These are phyloP conservation scores for Orchesella flavescens DNA, from an alignment of 2,888 invertebrate species.

Conservation along the genomic window DNA sequence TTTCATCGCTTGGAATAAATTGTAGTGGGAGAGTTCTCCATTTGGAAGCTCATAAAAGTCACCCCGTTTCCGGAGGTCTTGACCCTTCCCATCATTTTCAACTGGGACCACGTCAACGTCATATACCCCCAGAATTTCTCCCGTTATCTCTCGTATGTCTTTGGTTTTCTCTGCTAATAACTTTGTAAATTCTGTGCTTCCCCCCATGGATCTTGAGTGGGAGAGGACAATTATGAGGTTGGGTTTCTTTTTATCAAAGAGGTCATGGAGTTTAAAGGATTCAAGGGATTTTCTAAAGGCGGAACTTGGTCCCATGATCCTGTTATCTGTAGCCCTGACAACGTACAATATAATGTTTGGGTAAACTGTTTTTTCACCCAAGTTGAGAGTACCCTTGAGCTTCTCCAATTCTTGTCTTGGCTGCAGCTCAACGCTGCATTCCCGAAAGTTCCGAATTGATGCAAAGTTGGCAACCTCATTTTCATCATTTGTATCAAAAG, in stretches of 20 bases:
- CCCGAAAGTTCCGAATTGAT: constrained; percentile 5
- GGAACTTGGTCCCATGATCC: constrained; percentile 4
- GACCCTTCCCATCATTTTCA: constrained; percentile 22
- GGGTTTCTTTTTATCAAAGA: constrained; percentile 21
- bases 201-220: neutral
- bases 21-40: constrained; percentile 31
- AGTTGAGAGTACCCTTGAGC: neutral
- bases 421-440: neutral
- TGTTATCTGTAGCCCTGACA: constrained; percentile 14
- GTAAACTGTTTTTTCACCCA: neutral
- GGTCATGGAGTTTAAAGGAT: neutral
- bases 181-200: neutral
- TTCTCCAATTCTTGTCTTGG: neutral
- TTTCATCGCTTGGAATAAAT: constrained; percentile 39
- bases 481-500: constrained; percentile 26
- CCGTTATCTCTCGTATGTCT: neutral
- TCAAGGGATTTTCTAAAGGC: constrained; percentile 9
- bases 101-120: constrained; percentile 41
- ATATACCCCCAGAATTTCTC: neutral
- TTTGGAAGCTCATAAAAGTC: constrained; percentile 51
- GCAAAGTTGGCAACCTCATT: constrained; percentile 26
- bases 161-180: neutral
- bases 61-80: neutral
- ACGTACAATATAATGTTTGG: constrained; percentile 44
- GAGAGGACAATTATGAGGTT: constrained; percentile 43